These are phyloP conservation scores for Metallyticus violacea DNA, from an alignment of 2,888 invertebrate species.

Conservation along the genomic window DNA sequence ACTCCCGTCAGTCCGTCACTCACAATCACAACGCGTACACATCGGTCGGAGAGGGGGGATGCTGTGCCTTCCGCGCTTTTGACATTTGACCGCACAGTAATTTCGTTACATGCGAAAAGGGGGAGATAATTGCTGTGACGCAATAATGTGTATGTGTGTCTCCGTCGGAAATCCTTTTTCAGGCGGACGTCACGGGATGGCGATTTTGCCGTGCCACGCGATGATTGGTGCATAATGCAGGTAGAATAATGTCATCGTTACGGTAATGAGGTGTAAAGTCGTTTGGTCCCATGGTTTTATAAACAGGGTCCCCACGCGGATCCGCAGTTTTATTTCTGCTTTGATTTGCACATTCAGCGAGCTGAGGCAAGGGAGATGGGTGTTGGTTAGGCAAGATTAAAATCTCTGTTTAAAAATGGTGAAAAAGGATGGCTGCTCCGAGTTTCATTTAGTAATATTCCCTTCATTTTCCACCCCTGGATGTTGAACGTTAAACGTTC, in stretches of 20 bases:
- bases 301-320: background rate
- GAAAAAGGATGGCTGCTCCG: background rate
- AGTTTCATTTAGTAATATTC: background rate
- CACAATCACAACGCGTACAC: background rate
- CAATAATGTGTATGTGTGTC: background rate
- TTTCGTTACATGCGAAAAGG: constrained; percentile 8
- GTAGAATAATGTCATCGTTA: background rate
- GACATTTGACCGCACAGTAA: constrained; percentile 22
- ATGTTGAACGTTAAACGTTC: background rate
- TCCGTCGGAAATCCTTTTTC: background rate
- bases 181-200: background rate
- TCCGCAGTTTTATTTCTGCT: background rate
- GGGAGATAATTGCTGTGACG: background rate
- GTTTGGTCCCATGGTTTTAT: background rate
- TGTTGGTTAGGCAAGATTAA: background rate
- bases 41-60: background rate
- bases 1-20: background rate
- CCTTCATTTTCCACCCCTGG: background rate
- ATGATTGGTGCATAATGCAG: background rate
- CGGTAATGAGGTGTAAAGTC: background rate
- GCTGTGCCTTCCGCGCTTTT: background rate
- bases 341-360: background rate
- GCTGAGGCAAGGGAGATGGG: background rate
- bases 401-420: background rate
- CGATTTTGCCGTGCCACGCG: no score